Evolutionary conservation across 2,888 invertebrate genomes (phyloP), one percentile per base, ranked within the genome.

Genomic region (Eledona agricola): DNA sequence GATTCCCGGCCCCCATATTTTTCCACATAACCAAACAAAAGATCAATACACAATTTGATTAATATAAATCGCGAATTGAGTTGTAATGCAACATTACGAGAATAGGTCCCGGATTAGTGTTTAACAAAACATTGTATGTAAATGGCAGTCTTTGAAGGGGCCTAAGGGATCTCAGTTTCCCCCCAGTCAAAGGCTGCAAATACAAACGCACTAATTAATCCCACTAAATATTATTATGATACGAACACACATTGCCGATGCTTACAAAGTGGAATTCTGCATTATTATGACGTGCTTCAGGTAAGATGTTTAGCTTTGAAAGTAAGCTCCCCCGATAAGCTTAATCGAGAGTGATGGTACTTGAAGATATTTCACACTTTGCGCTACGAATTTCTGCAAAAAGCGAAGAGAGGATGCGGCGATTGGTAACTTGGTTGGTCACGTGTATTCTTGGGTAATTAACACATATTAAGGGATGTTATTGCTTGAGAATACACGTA

Each of bases 401-500:
- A 16, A 17, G 28, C 19, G 11, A 12, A 12, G n/a, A 22, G 4
- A 20, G 13, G 23, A 16, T 4, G 12, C 9, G 17, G 12, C 25
- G 15, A 25, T 2, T 16, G 54, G 73, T 75, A 80, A 84, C 87
- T 87, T 84, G 89, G 86, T 85, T 88, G 92, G 90, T 89, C 89
- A 93, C 93, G 93, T 86, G 94, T 94, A 94, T 94, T 92, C 93
- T 94, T 93, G 90, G 93, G 93, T 90, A 91, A 93, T 91, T 93
- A 93, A 92, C 93, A 93, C 92, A 89, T 86, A 86, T 84, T 85
- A 79, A 77, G 85, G 87, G 90, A 85, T 93, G 94, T 95, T 95
- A 95, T 95, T 95, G 95, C 95, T 95, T 95, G 93, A 94, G 94
- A 95, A 95, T 95, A 95, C 94, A 94, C 94, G 94, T 95, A 93